phyloP scores from a whole-genome alignment of 2,113 vertebrate species.

The Onychostoma macrolepis region DNA sequence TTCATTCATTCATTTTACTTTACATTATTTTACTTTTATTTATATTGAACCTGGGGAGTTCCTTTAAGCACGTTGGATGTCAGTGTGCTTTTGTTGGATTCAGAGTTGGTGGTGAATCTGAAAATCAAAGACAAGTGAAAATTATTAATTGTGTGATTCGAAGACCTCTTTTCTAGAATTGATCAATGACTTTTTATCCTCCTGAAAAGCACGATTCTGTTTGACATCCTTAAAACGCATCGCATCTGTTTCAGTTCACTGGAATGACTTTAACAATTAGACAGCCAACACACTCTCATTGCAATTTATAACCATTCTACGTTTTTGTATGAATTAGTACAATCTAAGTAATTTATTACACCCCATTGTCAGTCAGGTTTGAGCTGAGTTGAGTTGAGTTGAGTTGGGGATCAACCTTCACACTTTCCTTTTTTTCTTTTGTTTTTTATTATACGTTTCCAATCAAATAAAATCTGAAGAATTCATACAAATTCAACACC shows the following conservation, averaged over 20 bases:
- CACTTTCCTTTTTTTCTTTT: too few relatives aligned
- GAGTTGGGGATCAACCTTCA: too few relatives aligned
- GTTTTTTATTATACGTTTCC: too few relatives aligned
- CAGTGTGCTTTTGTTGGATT: background rate
- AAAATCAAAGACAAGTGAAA: background rate
- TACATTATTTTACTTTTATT: too few relatives aligned
- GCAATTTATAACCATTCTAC: background rate
- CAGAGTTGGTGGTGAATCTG: background rate
- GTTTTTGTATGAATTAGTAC: background rate
- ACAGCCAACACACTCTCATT: background rate
- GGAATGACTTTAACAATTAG: background rate
- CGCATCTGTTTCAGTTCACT: background rate
- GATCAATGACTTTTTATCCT: background rate
- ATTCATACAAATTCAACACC: background rate
- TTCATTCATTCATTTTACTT: too few relatives aligned
- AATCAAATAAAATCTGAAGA: too few relatives aligned
- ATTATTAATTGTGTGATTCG: background rate
- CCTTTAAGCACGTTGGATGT: background rate
- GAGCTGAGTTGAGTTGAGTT: too few relatives aligned
- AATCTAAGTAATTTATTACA: background rate
- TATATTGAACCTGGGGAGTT: background rate
- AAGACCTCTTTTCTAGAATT: background rate
- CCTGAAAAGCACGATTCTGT: background rate
- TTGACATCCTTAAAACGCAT: background rate
- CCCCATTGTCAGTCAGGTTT: background rate